A percentile compares a stretch with the other conserved stretches of the same genome.
These are phyloP conservation scores for Apocrypta bakeri DNA, from an alignment of 1,140 invertebrate genomes.

Conservation along the genomic window DNA sequence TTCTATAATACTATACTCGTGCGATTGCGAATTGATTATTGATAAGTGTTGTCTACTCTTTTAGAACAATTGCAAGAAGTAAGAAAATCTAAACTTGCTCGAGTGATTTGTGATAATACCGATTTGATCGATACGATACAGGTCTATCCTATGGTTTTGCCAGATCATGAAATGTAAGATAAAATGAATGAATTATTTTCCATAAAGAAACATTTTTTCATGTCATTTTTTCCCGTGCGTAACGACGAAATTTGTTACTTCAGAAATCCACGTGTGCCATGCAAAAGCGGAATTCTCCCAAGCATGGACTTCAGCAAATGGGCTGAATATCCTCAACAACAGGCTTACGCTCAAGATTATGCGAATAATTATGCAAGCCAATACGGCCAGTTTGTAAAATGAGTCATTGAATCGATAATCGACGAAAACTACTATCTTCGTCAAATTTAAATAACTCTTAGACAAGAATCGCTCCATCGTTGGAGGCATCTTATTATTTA, in stretches of 20 bases:
- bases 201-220: not conserved
- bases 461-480: not conserved
- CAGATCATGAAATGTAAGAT: slow-evolving; percentile 92
- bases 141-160: slow-evolving; percentile 93
- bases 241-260: slow-evolving; percentile 64
- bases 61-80: slow-evolving; percentile 93
- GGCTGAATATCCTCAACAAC: slow-evolving; percentile 81
- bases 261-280: slow-evolving; percentile 92
- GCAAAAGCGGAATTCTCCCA: slow-evolving; percentile 88
- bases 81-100: slow-evolving; percentile 87
- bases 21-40: slow-evolving; percentile 17
- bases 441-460: not conserved
- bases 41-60: slow-evolving; percentile 52
- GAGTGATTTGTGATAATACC: slow-evolving; percentile 96
- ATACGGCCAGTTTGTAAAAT: slow-evolving; percentile 43
- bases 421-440: no score
- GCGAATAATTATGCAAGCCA: slow-evolving; percentile 19
- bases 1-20: not conserved
- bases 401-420: not conserved
- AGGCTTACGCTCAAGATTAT: slow-evolving; percentile 17
- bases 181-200: not conserved
- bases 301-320: slow-evolving; percentile 91
- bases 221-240: not conserved
- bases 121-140: slow-evolving; percentile 95
- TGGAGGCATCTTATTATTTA: not conserved